These are phyloP conservation scores for Orchesellides sinensis DNA, from an alignment of 2,888 invertebrate genomes.

Conservation along the genomic window DNA sequence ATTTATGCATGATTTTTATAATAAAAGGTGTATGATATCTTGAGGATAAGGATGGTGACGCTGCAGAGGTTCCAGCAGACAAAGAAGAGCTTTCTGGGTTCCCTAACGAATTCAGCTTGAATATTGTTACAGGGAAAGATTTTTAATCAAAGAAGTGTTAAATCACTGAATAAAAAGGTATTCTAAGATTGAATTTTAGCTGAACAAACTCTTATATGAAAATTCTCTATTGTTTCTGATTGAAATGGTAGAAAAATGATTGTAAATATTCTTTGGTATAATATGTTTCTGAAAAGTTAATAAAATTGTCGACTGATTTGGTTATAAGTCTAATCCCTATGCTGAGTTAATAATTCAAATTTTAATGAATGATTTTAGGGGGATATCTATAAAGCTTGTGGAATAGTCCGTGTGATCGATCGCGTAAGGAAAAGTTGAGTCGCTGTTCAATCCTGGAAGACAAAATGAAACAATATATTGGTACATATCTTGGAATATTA, in stretches of 20 bases:
- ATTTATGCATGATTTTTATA: too few species aligned
- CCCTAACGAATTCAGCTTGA: constrained; percentile 63
- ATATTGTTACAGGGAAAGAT: constrained; percentile 13
- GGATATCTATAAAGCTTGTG: too few species aligned
- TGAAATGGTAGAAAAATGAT: neutral
- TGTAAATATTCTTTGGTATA: neutral
- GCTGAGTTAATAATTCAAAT: too few species aligned
- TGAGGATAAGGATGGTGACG: constrained; percentile 24
- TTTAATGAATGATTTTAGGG: too few species aligned
- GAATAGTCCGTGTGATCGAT: too few species aligned
- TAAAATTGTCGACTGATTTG: too few species aligned
- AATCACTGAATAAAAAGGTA: neutral
- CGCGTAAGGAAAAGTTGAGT: too few species aligned
- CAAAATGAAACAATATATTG: too few species aligned
- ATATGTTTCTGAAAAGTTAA: neutral
- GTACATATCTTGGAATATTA: too few species aligned
- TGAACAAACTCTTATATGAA: neutral
- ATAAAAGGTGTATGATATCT: neutral
- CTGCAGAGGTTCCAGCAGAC: constrained; percentile 30
- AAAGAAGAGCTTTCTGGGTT: constrained; percentile 38
- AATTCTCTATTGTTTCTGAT: neutral
- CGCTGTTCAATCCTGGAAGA: too few species aligned
- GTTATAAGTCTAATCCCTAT: too few species aligned
- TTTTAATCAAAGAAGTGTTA: neutral
- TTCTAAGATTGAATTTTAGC: neutral